phyloP scores from a whole-genome alignment of 2,888 invertebrate species.

The Campoplex capitator region DNA sequence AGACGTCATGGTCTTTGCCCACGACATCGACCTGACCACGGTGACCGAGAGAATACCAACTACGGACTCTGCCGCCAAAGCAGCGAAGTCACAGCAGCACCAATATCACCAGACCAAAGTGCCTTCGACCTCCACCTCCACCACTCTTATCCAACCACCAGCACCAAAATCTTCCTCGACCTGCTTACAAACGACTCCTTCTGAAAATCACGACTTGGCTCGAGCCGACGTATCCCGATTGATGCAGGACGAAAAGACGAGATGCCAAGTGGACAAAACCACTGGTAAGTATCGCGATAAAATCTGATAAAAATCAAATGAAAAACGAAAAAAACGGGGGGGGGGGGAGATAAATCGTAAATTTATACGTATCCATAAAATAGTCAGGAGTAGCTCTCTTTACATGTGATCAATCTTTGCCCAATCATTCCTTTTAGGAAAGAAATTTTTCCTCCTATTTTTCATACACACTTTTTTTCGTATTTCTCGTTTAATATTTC shows the following conservation, averaged over 20 bases:
- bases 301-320: not conserved
- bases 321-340: not conserved
- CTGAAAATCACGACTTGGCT: conserved; percentile 59
- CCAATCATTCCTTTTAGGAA: not conserved
- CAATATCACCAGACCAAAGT: conserved; percentile 61
- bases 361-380: not conserved
- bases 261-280: conserved; percentile 39
- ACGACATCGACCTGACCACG: conserved; percentile 88
- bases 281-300: conserved; percentile 24
- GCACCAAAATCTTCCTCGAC: conserved; percentile 57
- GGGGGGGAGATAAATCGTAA: not conserved
- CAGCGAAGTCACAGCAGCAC: conserved; percentile 66
- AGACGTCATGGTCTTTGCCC: conserved; percentile 93
- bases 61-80: conserved; percentile 70
- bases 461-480: not conserved
- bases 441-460: not conserved
- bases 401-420: not conserved
- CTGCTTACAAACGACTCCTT: conserved; percentile 64
- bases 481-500: not conserved
- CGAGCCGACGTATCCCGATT: conserved; percentile 44
- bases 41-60: conserved; percentile 77
- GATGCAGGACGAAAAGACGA: conserved; percentile 47
- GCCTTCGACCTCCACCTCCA: conserved; percentile 51
- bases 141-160: conserved; percentile 58
- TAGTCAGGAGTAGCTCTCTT: not conserved